Evolutionary conservation across 2,888 invertebrate genomes (phyloP), one percentile per base, ranked within the genome.

Genomic region (Dasysyrphus tricinctus): DNA sequence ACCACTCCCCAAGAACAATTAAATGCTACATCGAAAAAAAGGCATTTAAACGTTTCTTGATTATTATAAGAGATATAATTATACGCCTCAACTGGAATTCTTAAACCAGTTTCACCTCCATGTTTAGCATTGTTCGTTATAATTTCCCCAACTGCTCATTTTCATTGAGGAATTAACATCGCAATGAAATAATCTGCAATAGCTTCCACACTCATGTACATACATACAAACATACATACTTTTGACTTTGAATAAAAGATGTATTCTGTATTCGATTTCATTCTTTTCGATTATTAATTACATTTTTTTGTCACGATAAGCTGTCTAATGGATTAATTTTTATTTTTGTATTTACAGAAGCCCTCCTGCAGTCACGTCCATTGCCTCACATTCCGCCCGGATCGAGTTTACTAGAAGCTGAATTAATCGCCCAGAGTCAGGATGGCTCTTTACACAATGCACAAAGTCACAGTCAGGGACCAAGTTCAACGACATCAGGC

Each of bases 351-450:
- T 89, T 95, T 94, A 88, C 96, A 98, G 98, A 98, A 93, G 97
- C 98, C 88, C 94, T 98, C 90, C 94, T 98, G 91, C 98, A 98
- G 93, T 97, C 97, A 91, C 95, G 98, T 90, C 98, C 98, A 88
- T 94, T 98, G 93, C 98, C 98, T 90, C 97, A 98, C 93, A 97
- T 98, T 93, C 98, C 98, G 82, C 90, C 92, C 81, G 91, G 91
- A 51, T 91, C 91, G 57, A 88, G 91, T 67, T 67, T 89, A 39
- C 95, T 96, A 83, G 96, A 96, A 92, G 94, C 95, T 82, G 96
- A 90, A 34, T 54, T 89, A 44, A 74, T 89, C 24, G 73, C 90
- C 88, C 89, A 91, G 91, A 89, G 93, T 32, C 93, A 93, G 47
- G 92, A 93, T 90, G 92, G 93, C 78, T 92, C 93, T 57, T 92